Base-by-base conservation (phyloP, 2,888 invertebrate species). In the Oeneis ivallda region DNA sequence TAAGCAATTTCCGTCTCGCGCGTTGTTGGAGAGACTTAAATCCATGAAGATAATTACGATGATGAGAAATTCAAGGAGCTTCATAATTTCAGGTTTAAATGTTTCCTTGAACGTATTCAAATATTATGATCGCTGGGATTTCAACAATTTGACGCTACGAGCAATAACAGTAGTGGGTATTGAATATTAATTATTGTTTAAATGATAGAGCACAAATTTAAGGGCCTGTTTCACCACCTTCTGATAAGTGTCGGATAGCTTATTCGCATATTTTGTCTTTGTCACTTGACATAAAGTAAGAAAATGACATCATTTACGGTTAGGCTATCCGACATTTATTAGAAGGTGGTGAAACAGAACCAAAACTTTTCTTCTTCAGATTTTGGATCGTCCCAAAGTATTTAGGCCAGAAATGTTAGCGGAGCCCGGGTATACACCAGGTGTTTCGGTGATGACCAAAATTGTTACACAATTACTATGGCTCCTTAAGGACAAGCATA, bases 71-170 rank as follows among this genome's bases (percentile, higher is more conserved):
- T 70, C 61, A 70, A 67, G 62, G 58, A 70, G 62, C 61, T 70
- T 68, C 66, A 66, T 66, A 68, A 68, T 71, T 79, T 53, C 75
- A 91, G 90, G 88, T 62, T 72, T 89, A 68, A 69, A 72, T 26
- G 71, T 85, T 56, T 64, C 70, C 37, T 69, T 75, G 49, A 75
- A 75, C 62, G 78, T 78, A n/a, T 90, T 81, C 75, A 89, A 87
- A 74, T 89, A 89, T 73, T 87, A 88, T 73, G 74, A 80, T 63
- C 85, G 90, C 13, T 89, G 89, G 89, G 71, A 90, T 78, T 90
- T 90, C 70, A 83, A 86, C 71, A 89, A 89, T 70, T 79, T 89
- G 70, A 87, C 89, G 47, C 76, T 90, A 52, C 79, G 90, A 47
- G 87, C 89, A 2, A 77, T 90, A 66, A 79, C 88, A 15, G 87